A percentile compares a stretch with the other conserved stretches of the same genome.
Conservation (phyloP, 1,140 invertebrate genomes). For the Hirudo medicinalis region DNA sequence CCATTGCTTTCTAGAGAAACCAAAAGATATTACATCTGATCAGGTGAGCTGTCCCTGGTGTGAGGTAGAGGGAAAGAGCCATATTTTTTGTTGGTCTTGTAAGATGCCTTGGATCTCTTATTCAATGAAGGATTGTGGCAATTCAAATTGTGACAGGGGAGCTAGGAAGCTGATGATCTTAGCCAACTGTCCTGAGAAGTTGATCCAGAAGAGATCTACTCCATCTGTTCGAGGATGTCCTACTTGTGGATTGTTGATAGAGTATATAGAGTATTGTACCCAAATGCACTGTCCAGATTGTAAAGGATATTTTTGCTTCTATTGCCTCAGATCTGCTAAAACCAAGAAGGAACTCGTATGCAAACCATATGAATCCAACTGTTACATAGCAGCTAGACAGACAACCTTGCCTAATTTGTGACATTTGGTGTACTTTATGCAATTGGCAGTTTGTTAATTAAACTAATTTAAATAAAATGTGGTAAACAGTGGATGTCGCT, state of each 20-base stretch:
- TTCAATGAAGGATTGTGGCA: neutral
- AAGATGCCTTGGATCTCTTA: neutral
- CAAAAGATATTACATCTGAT: no score
- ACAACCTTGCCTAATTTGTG: neutral
- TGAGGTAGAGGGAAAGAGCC: neutral
- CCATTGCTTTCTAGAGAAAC: no score
- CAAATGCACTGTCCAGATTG: constrained; percentile 13
- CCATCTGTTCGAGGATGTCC: constrained; percentile 14
- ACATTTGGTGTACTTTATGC: neutral
- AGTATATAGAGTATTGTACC: constrained; percentile 1
- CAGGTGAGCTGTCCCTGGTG: neutral
- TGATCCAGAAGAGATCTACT: neutral
- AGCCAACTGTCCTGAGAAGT: constrained; percentile 4
- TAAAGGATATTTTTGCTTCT: constrained; percentile 16
- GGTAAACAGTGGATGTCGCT: no score
- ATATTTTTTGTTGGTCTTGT: constrained; percentile 7
- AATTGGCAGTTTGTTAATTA: no score
- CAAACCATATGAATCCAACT: constrained; percentile 3
- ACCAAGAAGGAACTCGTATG: neutral
- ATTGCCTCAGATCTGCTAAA: constrained; percentile 7
- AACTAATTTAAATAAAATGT: no score
- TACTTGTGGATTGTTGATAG: constrained; percentile 1
- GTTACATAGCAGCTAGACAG: neutral
- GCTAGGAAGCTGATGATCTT: constrained; percentile 5
- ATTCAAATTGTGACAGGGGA: neutral